Conservation (phyloP, 2,888 invertebrate species). For the Aleiodes testaceus region DNA sequence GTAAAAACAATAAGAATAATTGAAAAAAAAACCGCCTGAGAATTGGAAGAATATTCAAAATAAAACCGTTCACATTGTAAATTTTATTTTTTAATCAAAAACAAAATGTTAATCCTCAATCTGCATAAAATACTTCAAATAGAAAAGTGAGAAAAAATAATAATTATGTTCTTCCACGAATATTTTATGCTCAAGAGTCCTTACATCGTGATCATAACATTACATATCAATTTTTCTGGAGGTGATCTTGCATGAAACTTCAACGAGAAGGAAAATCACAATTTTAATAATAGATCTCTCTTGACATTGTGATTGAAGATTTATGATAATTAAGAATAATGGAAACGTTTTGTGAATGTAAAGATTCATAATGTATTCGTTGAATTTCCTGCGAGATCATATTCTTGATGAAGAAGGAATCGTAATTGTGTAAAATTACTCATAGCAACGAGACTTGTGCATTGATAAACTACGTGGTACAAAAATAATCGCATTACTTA, state of each 20-base stretch:
- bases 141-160: background rate
- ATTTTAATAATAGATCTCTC: background rate
- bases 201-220: slow-evolving; percentile 29
- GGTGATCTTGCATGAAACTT: background rate
- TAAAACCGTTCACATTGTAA: slow-evolving; percentile 4
- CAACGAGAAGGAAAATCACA: background rate
- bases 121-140: background rate
- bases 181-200: slow-evolving; percentile 12
- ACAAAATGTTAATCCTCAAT: background rate
- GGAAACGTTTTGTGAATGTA: no score
- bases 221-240: slow-evolving; percentile 34
- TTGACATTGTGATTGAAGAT: no score
- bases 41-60: slow-evolving; percentile 10
- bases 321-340: no score
- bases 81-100: slow-evolving; percentile 32
- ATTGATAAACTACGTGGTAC: no score
- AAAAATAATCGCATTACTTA: no score
- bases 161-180: background rate
- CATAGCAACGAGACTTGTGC: no score
- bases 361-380: no score
- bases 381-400: no score
- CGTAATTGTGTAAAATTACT: no score
- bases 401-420: no score
- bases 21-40: background rate
- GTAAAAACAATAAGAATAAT: slow-evolving; percentile 10